Base-by-base conservation (phyloP, 2,888 invertebrate genomes). In the Cistogaster globosa region DNA sequence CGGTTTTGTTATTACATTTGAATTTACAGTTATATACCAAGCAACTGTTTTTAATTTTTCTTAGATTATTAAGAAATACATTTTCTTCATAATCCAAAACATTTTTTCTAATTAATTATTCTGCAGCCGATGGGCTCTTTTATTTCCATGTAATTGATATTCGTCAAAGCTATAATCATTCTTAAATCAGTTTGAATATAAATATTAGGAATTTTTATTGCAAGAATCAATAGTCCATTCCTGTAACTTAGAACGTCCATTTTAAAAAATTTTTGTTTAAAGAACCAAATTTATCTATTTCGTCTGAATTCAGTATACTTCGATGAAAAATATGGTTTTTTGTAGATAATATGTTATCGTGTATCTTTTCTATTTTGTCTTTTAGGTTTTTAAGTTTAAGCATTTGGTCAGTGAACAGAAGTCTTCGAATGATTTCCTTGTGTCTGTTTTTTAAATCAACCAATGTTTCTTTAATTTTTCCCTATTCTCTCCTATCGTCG, bases 261-360 rank as follows among this genome's bases (percentile, higher is more conserved):
- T 67, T 67, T 74, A 42, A 60, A 57, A 36, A 60, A 45, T 82
- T 76, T 82, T 68, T 69, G 55, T 53, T 82, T 75, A 67, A 2
- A 26, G n/a, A n/a, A n/a, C 69, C 16, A 51, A 42, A 69, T 69
- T 32, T 69, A 36, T 69, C 69, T 51, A 78, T 78, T 78, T 78
- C 69, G 6, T 60, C n/a, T n/a, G n/a, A n/a, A n/a, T n/a, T n/a
- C 20, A 77, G 22, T 48, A 77, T 48, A 20, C 68, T 55, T 48
- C 58, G 69, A 14, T 78, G 62, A 48, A 78, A 26, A 22, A 69
- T 60, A 38, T 68, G 57, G 26, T 68, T 26, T 42, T 77, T 76
- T 26, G 67, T 67, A 26, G 76, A 67, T 14, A 42, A 67, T 58
- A 68, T 77, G 32, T 57, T 58, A n/a, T 68, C 58, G 18, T 76